Evolutionary conservation across 1,140 invertebrate species (phyloP).

Genomic region (Akabosia matsudoensis): DNA sequence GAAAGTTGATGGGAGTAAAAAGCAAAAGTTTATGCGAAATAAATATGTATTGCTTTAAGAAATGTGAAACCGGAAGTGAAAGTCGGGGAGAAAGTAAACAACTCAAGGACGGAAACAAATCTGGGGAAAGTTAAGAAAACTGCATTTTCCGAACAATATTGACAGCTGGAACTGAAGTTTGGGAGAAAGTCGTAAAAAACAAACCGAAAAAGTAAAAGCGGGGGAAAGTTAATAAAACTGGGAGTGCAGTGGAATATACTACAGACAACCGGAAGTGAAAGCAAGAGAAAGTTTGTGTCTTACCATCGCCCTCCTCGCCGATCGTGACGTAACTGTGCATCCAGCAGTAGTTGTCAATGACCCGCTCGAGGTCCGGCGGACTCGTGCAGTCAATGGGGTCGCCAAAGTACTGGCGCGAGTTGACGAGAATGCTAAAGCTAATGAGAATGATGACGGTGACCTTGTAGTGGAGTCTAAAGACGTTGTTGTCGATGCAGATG

Average conservation of each 20-base stretch:
- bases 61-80: no score
- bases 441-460: constrained; percentile 63
- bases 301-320: neutral
- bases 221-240: no score
- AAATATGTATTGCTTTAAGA: neutral
- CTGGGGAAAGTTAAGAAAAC: no score
- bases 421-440: constrained; percentile 63
- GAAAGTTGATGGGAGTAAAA: neutral
- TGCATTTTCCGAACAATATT: no score
- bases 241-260: no score
- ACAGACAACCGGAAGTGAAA: no score
- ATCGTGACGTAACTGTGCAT: constrained; percentile 3
- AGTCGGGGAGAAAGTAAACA: no score
- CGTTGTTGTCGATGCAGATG: constrained; percentile 63
- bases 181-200: no score
- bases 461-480: constrained; percentile 67
- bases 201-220: no score
- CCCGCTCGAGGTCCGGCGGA: constrained; percentile 5
- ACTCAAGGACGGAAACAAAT: no score
- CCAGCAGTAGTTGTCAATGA: constrained; percentile 27
- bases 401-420: constrained; percentile 68
- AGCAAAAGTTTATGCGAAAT: neutral
- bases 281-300: no score
- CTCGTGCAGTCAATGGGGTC: constrained; percentile 24
- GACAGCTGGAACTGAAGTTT: no score